Percentiles rank a stretch among this genome's conserved stretches.
phyloP scores from a whole-genome alignment of 2,888 invertebrate species.

The Neoscelio sp. region DNA sequence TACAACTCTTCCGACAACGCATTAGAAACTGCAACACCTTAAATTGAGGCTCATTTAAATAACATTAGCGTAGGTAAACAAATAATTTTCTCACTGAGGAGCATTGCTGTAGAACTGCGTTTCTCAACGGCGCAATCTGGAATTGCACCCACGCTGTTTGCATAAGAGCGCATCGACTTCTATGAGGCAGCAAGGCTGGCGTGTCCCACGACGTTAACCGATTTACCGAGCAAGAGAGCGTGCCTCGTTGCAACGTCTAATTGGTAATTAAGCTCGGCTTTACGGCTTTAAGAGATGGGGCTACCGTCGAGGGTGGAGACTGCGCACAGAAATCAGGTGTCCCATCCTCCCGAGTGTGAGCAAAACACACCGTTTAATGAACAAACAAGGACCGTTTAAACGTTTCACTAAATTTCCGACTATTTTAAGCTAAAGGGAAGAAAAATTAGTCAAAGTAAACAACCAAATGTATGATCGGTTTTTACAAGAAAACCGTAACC shows the following conservation, averaged over 20 bases:
- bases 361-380: constrained; percentile 30
- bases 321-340: constrained; percentile 51
- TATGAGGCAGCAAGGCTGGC: constrained; percentile 54
- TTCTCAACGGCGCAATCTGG: constrained; percentile 34
- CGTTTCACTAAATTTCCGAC: neutral
- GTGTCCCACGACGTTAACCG: constrained; percentile 80
- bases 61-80: constrained; percentile 59
- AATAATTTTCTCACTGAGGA: constrained; percentile 33
- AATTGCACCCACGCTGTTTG: constrained; percentile 67
- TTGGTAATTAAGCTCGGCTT: constrained; percentile 82
- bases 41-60: constrained; percentile 49
- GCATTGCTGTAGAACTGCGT: constrained; percentile 15
- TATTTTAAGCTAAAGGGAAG: neutral
- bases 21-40: constrained; percentile 34
- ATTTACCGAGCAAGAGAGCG: constrained; percentile 80
- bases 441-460: too few relatives aligned
- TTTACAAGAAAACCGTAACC: too few relatives aligned
- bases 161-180: constrained; percentile 62
- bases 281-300: constrained; percentile 71
- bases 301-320: constrained; percentile 42
- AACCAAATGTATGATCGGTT: too few relatives aligned
- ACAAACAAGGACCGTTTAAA: constrained; percentile 16
- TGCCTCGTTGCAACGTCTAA: constrained; percentile 81
- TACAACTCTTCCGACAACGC: constrained; percentile 9
- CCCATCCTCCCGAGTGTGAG: constrained; percentile 32